Evolutionary conservation across 35 echinoderm and acorn worm genomes (phyloP).

Genomic region (Heliocidaris erythrogramma): DNA sequence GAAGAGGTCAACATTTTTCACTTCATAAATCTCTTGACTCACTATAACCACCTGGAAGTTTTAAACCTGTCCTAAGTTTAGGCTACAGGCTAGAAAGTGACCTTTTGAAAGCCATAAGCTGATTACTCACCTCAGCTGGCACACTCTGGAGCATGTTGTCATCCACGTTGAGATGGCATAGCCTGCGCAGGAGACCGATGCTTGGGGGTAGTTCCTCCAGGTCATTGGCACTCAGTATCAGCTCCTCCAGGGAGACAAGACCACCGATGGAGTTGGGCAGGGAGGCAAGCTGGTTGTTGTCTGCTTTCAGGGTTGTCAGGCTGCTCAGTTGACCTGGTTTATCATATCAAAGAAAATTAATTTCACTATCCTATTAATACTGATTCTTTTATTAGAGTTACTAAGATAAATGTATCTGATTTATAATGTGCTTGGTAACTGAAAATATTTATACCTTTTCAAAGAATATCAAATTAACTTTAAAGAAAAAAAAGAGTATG

Average conservation of each 20-base stretch:
- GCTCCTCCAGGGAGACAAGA: conserved; percentile 77
- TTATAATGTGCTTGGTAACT: too few relatives aligned
- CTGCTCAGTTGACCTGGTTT: conserved; percentile 77
- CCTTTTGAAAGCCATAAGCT: too few relatives aligned
- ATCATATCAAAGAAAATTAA: not conserved
- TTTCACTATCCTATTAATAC: not conserved
- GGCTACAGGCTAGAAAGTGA: too few relatives aligned
- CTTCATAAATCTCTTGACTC: too few relatives aligned
- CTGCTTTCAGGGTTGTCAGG: conserved; percentile 74
- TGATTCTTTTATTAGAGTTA: too few relatives aligned
- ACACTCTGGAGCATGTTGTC: conserved; percentile 81
- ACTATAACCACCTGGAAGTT: too few relatives aligned
- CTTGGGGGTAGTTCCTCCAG: conserved; percentile 85
- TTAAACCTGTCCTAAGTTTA: too few relatives aligned
- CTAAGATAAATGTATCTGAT: too few relatives aligned
- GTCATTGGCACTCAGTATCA: conserved; percentile 86
- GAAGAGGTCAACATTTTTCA: too few relatives aligned
- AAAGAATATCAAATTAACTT: too few relatives aligned
- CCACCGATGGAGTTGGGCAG: conserved; percentile 80
- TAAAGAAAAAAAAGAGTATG: too few relatives aligned
- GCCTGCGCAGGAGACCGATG: conserved; percentile 74
- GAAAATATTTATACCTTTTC: too few relatives aligned
- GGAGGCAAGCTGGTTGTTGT: conserved; percentile 78
- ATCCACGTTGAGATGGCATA: conserved; percentile 87
- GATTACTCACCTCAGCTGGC: conserved; percentile 70